A percentile compares a stretch with the other conserved stretches of the same genome.
Evolutionary conservation across 2,113 vertebrate species (phyloP).

Genomic region (Nycticorax nycticorax): DNA sequence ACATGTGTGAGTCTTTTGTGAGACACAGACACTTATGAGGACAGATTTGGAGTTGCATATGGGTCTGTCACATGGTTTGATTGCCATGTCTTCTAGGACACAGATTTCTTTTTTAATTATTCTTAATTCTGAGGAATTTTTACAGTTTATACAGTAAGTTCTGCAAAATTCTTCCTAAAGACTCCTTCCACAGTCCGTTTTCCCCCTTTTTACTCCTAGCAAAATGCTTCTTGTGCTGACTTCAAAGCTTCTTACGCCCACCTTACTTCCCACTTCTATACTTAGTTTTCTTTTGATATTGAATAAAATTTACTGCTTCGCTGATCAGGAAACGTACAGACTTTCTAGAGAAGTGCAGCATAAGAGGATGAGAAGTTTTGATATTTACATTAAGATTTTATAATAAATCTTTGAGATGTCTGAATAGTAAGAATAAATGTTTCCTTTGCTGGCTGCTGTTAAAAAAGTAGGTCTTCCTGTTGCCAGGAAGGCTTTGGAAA

Average conservation of each 20-base stretch:
- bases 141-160: constrained; percentile 61
- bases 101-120: constrained; percentile 75
- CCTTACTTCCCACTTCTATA: constrained; percentile 45
- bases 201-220: background rate
- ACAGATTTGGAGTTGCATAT: constrained; percentile 86
- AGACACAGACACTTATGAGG: constrained; percentile 79
- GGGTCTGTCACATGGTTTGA: constrained; percentile 83
- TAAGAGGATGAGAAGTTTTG: constrained; percentile 32
- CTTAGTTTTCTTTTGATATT: constrained; percentile 49
- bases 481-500: constrained; percentile 32
- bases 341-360: constrained; percentile 7
- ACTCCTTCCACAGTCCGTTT: constrained; percentile 9
- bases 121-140: constrained; percentile 72
- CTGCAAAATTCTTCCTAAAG: constrained; percentile 53
- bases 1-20: constrained; percentile 82
- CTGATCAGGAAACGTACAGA: constrained; percentile 15
- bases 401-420: constrained; percentile 29
- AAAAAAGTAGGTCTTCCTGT: constrained; percentile 34
- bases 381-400: constrained; percentile 48
- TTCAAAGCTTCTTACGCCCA: constrained; percentile 46
- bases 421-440: constrained; percentile 27
- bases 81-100: constrained; percentile 79
- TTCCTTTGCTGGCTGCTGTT: constrained; percentile 10
- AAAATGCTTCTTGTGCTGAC: constrained; percentile 41
- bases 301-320: constrained; percentile 45